Evolutionary conservation across 2,888 invertebrate species (phyloP).

Genomic region (Gandaritis pyraliata): DNA sequence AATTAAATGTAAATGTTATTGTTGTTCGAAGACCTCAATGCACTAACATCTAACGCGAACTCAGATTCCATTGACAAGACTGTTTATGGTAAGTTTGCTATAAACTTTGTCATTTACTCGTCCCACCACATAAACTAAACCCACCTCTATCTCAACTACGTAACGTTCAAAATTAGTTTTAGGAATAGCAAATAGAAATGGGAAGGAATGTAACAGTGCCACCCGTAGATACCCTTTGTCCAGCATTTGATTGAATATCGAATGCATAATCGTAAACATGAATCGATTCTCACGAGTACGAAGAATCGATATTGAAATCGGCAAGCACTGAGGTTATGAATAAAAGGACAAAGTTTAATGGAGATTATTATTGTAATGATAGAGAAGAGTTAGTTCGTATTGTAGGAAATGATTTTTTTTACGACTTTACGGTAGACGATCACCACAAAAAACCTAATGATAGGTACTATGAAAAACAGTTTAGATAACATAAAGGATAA

Average conservation of each 20-base stretch:
- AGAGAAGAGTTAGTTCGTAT: conserved; percentile 6
- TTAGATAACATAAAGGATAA: too few species aligned
- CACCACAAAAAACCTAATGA: too few species aligned
- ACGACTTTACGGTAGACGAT: neutral
- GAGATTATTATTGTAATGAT: conserved; percentile 26
- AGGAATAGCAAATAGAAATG: conserved; percentile 30
- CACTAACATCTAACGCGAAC: conserved; percentile 53
- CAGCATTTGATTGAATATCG: conserved; percentile 72
- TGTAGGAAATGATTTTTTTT: conserved; percentile 7
- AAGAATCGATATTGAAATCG: conserved; percentile 69
- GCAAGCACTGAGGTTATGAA: conserved; percentile 55
- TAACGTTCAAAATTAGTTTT: conserved; percentile 32
- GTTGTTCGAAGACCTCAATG: conserved; percentile 48
- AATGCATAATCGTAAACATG: conserved; percentile 74
- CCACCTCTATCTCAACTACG: conserved; percentile 13
- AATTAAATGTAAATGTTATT: conserved; percentile 58
- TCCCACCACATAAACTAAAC: conserved; percentile 12
- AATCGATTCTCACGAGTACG: conserved; percentile 68
- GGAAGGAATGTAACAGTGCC: conserved; percentile 48
- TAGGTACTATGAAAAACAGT: too few species aligned
- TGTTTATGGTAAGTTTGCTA: conserved; percentile 58
- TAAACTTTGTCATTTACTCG: conserved; percentile 44
- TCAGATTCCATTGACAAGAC: conserved; percentile 55
- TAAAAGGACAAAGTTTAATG: conserved; percentile 31
- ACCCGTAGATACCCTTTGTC: conserved; percentile 64